Evolutionary conservation across 2,888 invertebrate species (phyloP), one percentile per base, ranked within the genome.

Genomic region (Teleogryllus oceanicus): DNA sequence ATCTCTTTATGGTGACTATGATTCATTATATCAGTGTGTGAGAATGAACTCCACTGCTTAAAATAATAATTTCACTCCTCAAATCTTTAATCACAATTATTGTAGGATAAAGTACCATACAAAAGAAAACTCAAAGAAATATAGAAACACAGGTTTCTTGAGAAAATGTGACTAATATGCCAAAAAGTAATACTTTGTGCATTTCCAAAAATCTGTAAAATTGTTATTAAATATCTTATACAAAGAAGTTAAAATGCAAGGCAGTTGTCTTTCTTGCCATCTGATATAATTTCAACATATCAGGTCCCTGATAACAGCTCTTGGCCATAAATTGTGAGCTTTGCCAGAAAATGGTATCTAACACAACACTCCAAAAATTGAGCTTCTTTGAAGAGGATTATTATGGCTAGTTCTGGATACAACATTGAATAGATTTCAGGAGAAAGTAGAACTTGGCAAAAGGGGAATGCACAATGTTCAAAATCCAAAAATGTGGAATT

Each of bases 321-420:
- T 18, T 62, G n/a, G 62, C 62, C 62, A 62, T 62, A 62, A 62
- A 37, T 62, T 62, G 13, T 62, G 62, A 62, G 62, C 62, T 18
- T 62, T n/a, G n/a, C n/a, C n/a, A 13, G n/a, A 62, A n/a, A 62
- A 62, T 18, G n/a, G n/a, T 18, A 62, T 62, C 62, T 62, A n/a
- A 62, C n/a, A 13, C 16, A 62, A 13, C n/a, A n/a, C 13, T n/a
- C 62, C n/a, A 62, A 62, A 18, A n/a, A 13, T n/a, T 62, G 62
- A 62, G 62, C 62, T 62, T 62, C 62, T 18, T 62, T 18, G 62
- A 62, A 62, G n/a, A 62, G 62, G 62, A n/a, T n/a, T 62, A n/a
- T n/a, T 62, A 62, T 13, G n/a, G 62, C 62, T 62, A 62, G 62
- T 62, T 62, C n/a, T 62, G 62, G 62, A 62, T 62, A 62, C 62